A percentile compares a stretch with the other conserved stretches of the same genome.
Conservation (phyloP, 2,797 vertebrate genomes). For the Sorex maritimensis region DNA sequence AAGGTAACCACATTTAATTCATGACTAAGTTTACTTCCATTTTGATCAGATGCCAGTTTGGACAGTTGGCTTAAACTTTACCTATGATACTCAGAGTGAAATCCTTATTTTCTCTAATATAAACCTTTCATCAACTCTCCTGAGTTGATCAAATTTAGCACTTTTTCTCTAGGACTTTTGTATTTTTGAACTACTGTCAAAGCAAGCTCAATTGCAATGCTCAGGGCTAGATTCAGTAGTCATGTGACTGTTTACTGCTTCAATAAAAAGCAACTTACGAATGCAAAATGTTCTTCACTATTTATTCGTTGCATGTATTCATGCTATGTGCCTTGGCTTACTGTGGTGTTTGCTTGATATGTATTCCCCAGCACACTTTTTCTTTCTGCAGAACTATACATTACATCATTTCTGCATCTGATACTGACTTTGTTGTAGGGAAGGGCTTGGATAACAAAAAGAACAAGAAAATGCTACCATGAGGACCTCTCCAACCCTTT, state of each 20-base stretch:
- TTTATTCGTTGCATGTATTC: conserved; percentile 74
- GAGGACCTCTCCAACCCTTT: conserved; percentile 30
- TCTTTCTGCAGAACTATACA: conserved; percentile 74
- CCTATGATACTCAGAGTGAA: conserved; percentile 62
- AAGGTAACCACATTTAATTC: conserved; percentile 13
- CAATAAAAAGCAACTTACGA: conserved; percentile 79
- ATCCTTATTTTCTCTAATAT: not conserved
- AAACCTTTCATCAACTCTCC: conserved; percentile 64
- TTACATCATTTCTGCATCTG: conserved; percentile 78
- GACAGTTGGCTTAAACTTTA: conserved; percentile 58
- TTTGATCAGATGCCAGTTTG: conserved; percentile 13
- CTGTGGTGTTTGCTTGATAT: conserved; percentile 35
- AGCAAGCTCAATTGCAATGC: conserved; percentile 54
- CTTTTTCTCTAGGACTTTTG: conserved; percentile 30
- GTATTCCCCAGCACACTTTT: conserved; percentile 62
- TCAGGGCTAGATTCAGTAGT: conserved; percentile 71
- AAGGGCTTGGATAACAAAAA: conserved; percentile 71
- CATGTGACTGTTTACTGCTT: conserved; percentile 80
- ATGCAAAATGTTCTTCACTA: conserved; percentile 76
- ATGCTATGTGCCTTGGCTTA: not conserved
- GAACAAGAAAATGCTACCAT: conserved; percentile 18
- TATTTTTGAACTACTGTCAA: conserved; percentile 80
- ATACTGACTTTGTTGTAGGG: conserved; percentile 75
- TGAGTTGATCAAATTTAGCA: conserved; percentile 76
- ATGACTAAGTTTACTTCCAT: conserved; percentile 13